Evolutionary conservation across 2,113 vertebrate genomes (phyloP).

Genomic region (Hymenochirus boettgeri): DNA sequence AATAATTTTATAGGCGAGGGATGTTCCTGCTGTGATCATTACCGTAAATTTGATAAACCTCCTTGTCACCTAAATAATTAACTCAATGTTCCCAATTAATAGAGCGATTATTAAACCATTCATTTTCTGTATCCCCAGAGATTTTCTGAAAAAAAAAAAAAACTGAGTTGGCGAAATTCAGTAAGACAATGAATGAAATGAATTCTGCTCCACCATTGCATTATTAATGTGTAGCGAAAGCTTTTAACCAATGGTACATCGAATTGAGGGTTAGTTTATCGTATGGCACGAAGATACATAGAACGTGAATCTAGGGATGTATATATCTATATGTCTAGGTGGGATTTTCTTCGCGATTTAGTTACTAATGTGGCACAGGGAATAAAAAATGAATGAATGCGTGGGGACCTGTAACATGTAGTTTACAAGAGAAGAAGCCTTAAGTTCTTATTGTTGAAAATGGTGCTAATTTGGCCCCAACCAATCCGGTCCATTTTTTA

Average conservation of each 20-base stretch:
- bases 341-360: too few species aligned
- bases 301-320: not conserved
- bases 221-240: not conserved
- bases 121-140: constrained; percentile 3
- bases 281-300: too few species aligned
- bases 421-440: too few species aligned
- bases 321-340: too few species aligned
- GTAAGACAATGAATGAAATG: not conserved
- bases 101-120: constrained; percentile 33
- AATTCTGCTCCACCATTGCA: not conserved
- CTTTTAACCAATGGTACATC: not conserved
- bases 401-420: too few species aligned
- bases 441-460: too few species aligned
- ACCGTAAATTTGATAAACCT: constrained; percentile 22
- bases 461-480: too few species aligned
- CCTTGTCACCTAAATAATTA: constrained; percentile 36
- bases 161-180: not conserved
- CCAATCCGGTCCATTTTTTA: too few species aligned
- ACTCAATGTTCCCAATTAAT: constrained; percentile 21
- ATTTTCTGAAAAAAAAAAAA: not conserved
- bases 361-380: too few species aligned
- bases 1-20: not conserved
- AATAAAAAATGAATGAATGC: too few species aligned
- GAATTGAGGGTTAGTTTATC: too few species aligned
- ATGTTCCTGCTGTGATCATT: not conserved